These are phyloP conservation scores for Prosopocoilus inquinatus DNA, from an alignment of 2,888 invertebrate species.

Conservation along the genomic window DNA sequence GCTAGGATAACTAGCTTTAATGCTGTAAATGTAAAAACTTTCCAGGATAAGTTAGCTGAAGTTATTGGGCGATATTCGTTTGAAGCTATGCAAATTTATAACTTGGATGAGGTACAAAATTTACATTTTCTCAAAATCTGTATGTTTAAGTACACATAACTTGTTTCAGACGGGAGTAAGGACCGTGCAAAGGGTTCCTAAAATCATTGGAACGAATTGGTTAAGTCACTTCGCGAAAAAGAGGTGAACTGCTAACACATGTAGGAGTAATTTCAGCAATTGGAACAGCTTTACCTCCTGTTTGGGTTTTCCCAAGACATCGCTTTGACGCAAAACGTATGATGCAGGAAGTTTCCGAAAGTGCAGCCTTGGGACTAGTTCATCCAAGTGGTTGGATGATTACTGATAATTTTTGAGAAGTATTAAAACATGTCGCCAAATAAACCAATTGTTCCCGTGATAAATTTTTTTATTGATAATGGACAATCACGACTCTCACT, in stretches of 20 bases:
- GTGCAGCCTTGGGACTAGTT: slow-evolving; percentile 17
- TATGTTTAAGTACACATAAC: too few relatives aligned
- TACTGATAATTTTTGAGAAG: slow-evolving; percentile 32
- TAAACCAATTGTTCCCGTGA: slow-evolving; percentile 32
- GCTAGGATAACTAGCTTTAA: neutral
- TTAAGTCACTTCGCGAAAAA: slow-evolving; percentile 20
- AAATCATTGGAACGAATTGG: slow-evolving; percentile 21
- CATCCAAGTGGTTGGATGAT: slow-evolving; percentile 37
- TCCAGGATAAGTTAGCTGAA: neutral
- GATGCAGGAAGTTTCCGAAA: slow-evolving; percentile 14
- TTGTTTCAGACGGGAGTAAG: neutral
- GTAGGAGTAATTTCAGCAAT: slow-evolving; percentile 18
- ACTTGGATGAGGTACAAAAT: neutral
- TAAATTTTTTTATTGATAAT: slow-evolving; percentile 34
- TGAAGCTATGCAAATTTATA: neutral
- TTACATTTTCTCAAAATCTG: too few relatives aligned
- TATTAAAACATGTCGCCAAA: slow-evolving; percentile 37
- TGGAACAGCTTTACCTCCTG: slow-evolving; percentile 13
- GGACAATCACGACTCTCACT: slow-evolving; percentile 37
- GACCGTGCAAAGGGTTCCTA: slow-evolving; percentile 22
- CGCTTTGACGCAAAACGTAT: slow-evolving; percentile 19
- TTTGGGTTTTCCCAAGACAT: slow-evolving; percentile 20
- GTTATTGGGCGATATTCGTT: neutral
- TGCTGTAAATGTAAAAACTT: neutral
- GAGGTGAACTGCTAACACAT: slow-evolving; percentile 23